Evolutionary conservation across 2,113 vertebrate species (phyloP).

Genomic region (Tragulus kanchil): DNA sequence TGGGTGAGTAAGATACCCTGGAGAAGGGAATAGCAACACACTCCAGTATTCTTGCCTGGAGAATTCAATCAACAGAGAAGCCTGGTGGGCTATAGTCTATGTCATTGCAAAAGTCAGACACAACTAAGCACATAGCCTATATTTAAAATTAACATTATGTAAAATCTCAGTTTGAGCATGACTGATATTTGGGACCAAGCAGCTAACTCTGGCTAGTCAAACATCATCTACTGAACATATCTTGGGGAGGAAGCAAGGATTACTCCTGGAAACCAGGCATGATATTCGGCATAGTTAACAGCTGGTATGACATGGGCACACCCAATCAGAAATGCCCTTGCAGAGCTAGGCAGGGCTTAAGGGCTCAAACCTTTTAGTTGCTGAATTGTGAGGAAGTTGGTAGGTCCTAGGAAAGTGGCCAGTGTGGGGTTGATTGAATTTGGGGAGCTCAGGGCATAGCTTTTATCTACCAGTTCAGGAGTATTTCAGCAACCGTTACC

Average conservation of each 20-base stretch:
- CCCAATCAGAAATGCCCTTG: neutral
- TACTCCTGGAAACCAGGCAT: neutral
- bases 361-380: neutral
- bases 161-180: slow-evolving; percentile 14
- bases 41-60: neutral
- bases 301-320: neutral
- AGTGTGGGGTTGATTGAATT: neutral
- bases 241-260: slow-evolving; percentile 30
- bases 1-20: neutral
- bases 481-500: neutral
- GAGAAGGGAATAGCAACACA: neutral
- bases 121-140: neutral
- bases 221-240: neutral
- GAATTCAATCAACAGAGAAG: neutral
- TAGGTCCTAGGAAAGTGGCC: neutral
- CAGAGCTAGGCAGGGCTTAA: neutral
- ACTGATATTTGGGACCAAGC: neutral
- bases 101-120: neutral
- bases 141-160: slow-evolving; percentile 39
- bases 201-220: neutral
- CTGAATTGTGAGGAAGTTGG: neutral
- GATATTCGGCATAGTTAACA: neutral
- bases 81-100: neutral
- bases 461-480: slow-evolving; percentile 29
- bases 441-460: neutral